phyloP scores from a whole-genome alignment of 2,797 vertebrate species.

The Phaenicophaeus curvirostris region DNA sequence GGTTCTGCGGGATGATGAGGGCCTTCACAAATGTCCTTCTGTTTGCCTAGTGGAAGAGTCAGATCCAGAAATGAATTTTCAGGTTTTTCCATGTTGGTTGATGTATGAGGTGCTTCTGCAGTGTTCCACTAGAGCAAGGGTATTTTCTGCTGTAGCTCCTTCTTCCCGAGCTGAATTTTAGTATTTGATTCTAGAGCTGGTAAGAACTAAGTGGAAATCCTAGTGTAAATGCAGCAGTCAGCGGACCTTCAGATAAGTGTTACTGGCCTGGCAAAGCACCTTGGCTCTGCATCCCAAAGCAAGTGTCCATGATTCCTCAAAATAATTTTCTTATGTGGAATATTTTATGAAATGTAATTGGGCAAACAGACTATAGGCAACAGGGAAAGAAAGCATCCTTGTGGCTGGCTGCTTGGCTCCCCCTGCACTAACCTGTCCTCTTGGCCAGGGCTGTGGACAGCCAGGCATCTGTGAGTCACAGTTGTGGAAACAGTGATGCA shows the following conservation, averaged over 20 bases:
- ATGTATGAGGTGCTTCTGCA: not conserved
- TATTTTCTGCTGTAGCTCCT: not conserved
- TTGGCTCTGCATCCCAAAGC: not conserved
- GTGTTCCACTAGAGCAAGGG: not conserved
- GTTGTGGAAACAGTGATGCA: slow-evolving; percentile 30
- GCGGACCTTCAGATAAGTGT: not conserved
- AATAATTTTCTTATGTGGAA: not conserved
- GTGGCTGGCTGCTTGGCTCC: not conserved
- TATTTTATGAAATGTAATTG: not conserved
- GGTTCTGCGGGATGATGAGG: not conserved
- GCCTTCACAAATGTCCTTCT: not conserved
- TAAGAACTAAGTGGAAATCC: slow-evolving; percentile 33
- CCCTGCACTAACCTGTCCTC: not conserved
- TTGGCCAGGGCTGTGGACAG: not conserved
- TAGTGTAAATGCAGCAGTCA: not conserved
- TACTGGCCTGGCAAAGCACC: not conserved
- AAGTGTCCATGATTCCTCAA: not conserved
- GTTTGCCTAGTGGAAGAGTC: not conserved
- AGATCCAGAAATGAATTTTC: not conserved
- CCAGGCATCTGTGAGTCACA: not conserved
- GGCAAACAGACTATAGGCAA: not conserved
- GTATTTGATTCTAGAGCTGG: not conserved
- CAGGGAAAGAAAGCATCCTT: not conserved
- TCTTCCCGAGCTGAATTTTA: not conserved
- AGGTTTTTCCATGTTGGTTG: not conserved